phyloP scores from a whole-genome alignment of 1,140 invertebrate genomes.

The Bradysia coprophila region DNA sequence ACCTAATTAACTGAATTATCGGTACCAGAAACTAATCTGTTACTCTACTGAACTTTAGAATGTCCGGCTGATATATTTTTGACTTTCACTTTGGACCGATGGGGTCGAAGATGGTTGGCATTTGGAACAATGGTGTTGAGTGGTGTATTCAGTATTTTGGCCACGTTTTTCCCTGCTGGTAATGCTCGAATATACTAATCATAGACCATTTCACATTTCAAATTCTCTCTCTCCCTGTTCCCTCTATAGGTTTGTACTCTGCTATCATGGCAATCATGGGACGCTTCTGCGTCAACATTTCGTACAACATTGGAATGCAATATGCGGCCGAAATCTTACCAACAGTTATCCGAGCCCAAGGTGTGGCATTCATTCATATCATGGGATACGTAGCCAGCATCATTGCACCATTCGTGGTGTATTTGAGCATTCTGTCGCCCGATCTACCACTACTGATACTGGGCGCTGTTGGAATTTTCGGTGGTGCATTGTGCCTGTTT shows the following conservation, averaged over 20 bases:
- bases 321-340: constrained; percentile 74
- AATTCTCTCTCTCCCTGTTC: no score
- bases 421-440: constrained; percentile 46
- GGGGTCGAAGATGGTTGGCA: constrained; percentile 68
- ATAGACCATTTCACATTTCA: no score
- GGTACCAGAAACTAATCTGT: constrained; percentile 31
- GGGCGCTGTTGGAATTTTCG: constrained; percentile 48
- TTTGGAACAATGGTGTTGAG: constrained; percentile 59
- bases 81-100: constrained; percentile 55
- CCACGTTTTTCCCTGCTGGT: constrained; percentile 47
- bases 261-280: constrained; percentile 56
- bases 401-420: constrained; percentile 63
- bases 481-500: constrained; percentile 50
- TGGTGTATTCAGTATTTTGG: constrained; percentile 60
- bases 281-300: constrained; percentile 67
- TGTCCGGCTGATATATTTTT: constrained; percentile 62
- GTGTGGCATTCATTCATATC: constrained; percentile 65
- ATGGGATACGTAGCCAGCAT: constrained; percentile 71
- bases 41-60: no score
- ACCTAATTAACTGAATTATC: no score
- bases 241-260: constrained; percentile 41
- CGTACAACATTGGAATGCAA: constrained; percentile 76
- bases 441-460: constrained; percentile 54
- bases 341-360: constrained; percentile 69
- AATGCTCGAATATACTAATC: no score